phyloP scores from a whole-genome alignment of 2,113 vertebrate species.

The Solea senegalensis region DNA sequence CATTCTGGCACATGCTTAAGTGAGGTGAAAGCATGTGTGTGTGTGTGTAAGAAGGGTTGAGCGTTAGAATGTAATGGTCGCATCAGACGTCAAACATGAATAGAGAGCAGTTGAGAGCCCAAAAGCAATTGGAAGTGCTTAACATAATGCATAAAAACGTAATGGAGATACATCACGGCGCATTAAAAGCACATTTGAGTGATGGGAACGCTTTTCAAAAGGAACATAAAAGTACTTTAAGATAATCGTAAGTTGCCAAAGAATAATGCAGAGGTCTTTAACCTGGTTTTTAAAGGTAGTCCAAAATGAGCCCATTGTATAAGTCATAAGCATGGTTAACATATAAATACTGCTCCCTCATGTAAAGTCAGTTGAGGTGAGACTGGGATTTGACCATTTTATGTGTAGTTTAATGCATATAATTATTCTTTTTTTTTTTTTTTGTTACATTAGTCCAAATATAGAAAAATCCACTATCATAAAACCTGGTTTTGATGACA shows the following conservation, averaged over 20 bases:
- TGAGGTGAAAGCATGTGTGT: slow-evolving; percentile 22
- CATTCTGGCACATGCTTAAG: slow-evolving; percentile 8
- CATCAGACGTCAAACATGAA: neutral
- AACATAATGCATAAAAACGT: slow-evolving; percentile 31
- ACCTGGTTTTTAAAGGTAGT: too few species aligned
- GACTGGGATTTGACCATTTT: too few species aligned
- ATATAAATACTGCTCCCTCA: too few species aligned
- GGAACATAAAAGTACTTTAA: neutral
- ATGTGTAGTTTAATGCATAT: too few species aligned
- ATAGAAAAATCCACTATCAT: too few species aligned
- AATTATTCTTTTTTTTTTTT: too few species aligned
- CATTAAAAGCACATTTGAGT: neutral
- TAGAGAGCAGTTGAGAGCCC: slow-evolving; percentile 42
- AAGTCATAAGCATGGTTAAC: too few species aligned
- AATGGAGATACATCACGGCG: neutral
- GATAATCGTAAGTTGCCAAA: too few species aligned
- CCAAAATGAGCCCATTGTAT: too few species aligned
- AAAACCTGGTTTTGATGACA: neutral
- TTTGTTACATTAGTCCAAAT: too few species aligned
- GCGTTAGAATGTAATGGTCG: neutral
- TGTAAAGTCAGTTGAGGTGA: too few species aligned
- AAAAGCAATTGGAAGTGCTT: slow-evolving; percentile 25
- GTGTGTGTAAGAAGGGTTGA: slow-evolving; percentile 4
- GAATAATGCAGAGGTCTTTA: too few species aligned
- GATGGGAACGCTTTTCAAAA: neutral